Conservation (phyloP, 2,888 invertebrate genomes). For the Microctonus brassicae region DNA sequence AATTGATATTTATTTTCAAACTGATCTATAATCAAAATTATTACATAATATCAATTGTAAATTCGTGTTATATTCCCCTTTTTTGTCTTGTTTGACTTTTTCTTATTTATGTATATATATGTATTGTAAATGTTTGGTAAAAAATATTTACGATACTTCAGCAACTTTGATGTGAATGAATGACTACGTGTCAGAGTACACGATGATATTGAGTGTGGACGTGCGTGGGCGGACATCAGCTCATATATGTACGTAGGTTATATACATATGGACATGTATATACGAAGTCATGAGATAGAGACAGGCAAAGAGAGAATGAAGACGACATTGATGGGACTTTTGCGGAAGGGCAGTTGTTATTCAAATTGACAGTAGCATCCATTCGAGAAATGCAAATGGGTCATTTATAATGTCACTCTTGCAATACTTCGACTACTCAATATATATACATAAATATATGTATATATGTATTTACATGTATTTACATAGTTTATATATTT, state of each 20-base stretch:
- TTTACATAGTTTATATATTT: too few relatives aligned
- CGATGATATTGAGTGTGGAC: slow-evolving; percentile 4
- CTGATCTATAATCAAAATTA: too few relatives aligned
- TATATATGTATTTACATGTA: too few relatives aligned
- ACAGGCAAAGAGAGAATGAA: background rate
- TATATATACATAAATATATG: background rate
- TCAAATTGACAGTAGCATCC: slow-evolving; percentile 47
- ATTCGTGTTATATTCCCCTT: background rate
- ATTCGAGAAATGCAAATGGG: slow-evolving; percentile 44
- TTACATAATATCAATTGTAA: too few relatives aligned
- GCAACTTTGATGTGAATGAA: background rate
- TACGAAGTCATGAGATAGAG: background rate
- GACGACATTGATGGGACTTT: slow-evolving; percentile 14
- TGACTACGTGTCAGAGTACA: slow-evolving; percentile 4
- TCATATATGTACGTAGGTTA: background rate
- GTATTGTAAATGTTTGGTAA: background rate
- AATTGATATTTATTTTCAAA: too few relatives aligned
- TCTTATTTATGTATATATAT: background rate
- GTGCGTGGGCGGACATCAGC: slow-evolving; percentile 7
- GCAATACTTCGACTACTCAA: slow-evolving; percentile 34
- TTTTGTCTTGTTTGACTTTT: background rate
- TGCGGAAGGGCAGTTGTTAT: slow-evolving; percentile 42
- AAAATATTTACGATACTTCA: background rate
- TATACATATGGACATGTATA: background rate
- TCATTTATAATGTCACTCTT: slow-evolving; percentile 46